These are phyloP conservation scores for Rutpela maculata DNA, from an alignment of 2,888 invertebrate species.

Conservation along the genomic window DNA sequence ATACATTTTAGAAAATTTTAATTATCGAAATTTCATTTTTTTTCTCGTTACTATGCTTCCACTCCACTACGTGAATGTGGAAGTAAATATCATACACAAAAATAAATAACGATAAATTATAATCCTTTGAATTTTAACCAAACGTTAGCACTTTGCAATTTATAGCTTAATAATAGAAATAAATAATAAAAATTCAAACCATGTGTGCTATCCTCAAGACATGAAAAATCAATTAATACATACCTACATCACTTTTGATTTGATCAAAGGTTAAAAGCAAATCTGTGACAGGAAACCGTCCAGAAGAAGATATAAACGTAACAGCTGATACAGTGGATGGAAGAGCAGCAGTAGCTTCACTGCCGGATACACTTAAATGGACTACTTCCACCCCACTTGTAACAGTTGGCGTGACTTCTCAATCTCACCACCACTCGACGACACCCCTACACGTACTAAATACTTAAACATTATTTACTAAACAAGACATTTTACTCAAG, in stretches of 20 bases:
- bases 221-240: conserved; percentile 36
- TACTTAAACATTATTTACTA: conserved; percentile 56
- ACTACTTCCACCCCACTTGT: conserved; percentile 34
- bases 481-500: conserved; percentile 67
- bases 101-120: not conserved
- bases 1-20: too few relatives aligned
- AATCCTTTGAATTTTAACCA: not conserved
- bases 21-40: too few relatives aligned
- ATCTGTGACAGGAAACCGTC: conserved; percentile 8
- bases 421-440: conserved; percentile 38
- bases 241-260: conserved; percentile 10
- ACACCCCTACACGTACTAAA: conserved; percentile 20
- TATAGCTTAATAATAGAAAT: not conserved
- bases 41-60: too few relatives aligned
- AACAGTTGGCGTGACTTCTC: conserved; percentile 24
- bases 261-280: conserved; percentile 17
- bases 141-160: not conserved
- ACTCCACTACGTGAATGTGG: too few relatives aligned
- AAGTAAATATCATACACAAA: too few relatives aligned
- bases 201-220: conserved; percentile 3
- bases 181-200: conserved; percentile 1
- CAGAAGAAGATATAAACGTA: conserved; percentile 11
- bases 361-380: conserved; percentile 35
- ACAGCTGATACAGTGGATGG: conserved; percentile 4
- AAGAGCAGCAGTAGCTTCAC: conserved; percentile 7